Base-by-base conservation (phyloP, 2,888 invertebrate species). In the Lithophane leautieri region DNA sequence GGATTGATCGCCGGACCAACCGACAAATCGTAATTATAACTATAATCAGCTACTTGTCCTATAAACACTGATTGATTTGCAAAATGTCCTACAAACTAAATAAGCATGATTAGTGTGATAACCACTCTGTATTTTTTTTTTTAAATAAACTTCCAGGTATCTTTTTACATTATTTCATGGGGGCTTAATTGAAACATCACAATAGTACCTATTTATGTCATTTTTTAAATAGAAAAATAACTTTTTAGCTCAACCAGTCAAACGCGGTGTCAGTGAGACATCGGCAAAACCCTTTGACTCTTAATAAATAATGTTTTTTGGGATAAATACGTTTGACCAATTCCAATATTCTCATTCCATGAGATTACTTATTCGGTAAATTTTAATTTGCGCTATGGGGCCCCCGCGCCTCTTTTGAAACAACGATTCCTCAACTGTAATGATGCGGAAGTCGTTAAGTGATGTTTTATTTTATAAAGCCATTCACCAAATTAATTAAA, bases 11-110 rank as follows among this genome's bases (percentile, higher is more conserved):
- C 70, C 34, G 34, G 11, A 60, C 4, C n/a, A 50, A 40, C 3
- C 1, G 8, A 34, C 22, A 14, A 62, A 14, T 19, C 0, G 19
- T 52, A 8, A 66, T 60, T 40, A 28, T 8, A 66, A 9, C 14
- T n/a, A n/a, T n/a, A n/a, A n/a, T n/a, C n/a, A n/a, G n/a, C 22
- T 16, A 72, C 40, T 82, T 66, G 65, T 12, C 58, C 63, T 68
- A 82, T 47, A 73, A 75, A 58, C 22, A n/a, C 58, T 65, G 58
- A 70, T 69, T 60, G 47, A 79, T 71, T 81, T 81, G 60, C 58
- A 56, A 77, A 61, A 56, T 61, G 69, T 72, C 25, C 56, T 69
- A 78, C 60, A 68, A 52, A 60, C 28, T 40, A 28, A 47, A 77
- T 62, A 54, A 62, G 16, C 42, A 47, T 40, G 28, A 50, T 76